phyloP scores from a whole-genome alignment of 2,797 vertebrate species.

The Glyptemys insculpta region DNA sequence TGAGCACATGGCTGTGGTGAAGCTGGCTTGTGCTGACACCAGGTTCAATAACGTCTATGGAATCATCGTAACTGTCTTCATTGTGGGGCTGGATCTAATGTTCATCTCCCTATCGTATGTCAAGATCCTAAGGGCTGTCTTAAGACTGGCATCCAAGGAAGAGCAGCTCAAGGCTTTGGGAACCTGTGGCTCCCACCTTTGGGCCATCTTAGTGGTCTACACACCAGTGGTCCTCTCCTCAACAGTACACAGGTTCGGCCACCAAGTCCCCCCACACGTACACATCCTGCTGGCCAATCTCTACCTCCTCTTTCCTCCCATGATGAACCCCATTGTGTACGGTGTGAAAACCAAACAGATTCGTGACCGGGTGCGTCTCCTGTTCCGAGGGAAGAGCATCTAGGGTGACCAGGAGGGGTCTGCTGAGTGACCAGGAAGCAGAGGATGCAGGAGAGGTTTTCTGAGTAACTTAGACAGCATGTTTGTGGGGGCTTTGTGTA shows the following conservation, averaged over 20 bases:
- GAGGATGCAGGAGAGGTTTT: too few species aligned
- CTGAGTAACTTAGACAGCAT: too few species aligned
- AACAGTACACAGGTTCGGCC: conserved; percentile 41
- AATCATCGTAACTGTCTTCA: conserved; percentile 60
- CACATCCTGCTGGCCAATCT: conserved; percentile 58
- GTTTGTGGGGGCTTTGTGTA: too few species aligned
- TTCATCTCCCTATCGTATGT: conserved; percentile 46
- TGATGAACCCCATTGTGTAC: conserved; percentile 66
- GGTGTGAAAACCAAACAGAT: conserved; percentile 69
- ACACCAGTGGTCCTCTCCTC: conserved; percentile 41
- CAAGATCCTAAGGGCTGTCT: conserved; percentile 38
- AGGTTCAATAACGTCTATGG: conserved; percentile 79
- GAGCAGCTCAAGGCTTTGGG: conserved; percentile 54
- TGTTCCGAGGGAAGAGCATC: not conserved
- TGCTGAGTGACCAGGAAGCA: too few species aligned
- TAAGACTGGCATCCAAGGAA: conserved; percentile 42
- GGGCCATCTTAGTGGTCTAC: conserved; percentile 43
- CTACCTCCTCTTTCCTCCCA: conserved; percentile 51
- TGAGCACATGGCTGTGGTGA: conserved; percentile 81
- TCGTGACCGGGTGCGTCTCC: not conserved
- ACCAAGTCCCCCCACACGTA: not conserved
- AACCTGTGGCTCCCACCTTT: conserved; percentile 63
- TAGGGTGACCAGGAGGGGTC: not conserved
- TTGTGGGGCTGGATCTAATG: conserved; percentile 56
- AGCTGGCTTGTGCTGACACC: conserved; percentile 76